Base-by-base conservation (phyloP, 2,797 vertebrate genomes). In the Corythornis leucogaster region DNA sequence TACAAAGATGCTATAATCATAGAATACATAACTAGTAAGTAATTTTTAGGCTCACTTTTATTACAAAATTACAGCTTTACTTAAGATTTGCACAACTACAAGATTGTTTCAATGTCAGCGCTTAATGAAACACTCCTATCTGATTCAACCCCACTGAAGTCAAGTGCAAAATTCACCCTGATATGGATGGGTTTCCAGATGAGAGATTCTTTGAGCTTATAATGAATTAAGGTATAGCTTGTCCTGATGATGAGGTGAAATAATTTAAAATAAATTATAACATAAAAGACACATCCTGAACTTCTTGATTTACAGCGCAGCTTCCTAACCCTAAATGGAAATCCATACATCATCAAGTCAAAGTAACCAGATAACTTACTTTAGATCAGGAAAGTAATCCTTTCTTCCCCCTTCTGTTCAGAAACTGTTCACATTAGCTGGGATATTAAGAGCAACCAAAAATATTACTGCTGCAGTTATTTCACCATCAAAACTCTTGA, bases 51-150 rank as follows among this genome's bases (percentile, higher is more conserved):
- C 69, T 94, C 30, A 6, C 28, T 93, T 96, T 92, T 90, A 96
- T 93, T 96, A 86, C 76, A 90, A 93, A 95, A 96, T 91, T 92
- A 91, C 94, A 91, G 38, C 78, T 89, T 85, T 30, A 38, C 31
- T 90, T 79, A 86, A 88, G 85, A 90, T 68, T 76, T 85, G 33
- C 84, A 92, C 64, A 89, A 57, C 71, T 87, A 95, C 88, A 93
- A 92, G 95, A 76, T 33, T 33, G 46, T 54, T 94, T 89, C 48
- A 73, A 80, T 59, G 66, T 69, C 81, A 85, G 81, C 22, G 1
- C 73, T 48, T 73, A 74, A 80, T 57, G 69, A 81, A 92, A 90
- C 9, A 45, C 85, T 90, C 82, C 21, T 53, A 62, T 64, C 70
- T 69, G 38, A 40, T 70, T 73, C 75, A 83, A 61, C 43, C 45